Evolutionary conservation across 2,888 invertebrate species (phyloP).

Genomic region (Glyphotaelius pellucidus): DNA sequence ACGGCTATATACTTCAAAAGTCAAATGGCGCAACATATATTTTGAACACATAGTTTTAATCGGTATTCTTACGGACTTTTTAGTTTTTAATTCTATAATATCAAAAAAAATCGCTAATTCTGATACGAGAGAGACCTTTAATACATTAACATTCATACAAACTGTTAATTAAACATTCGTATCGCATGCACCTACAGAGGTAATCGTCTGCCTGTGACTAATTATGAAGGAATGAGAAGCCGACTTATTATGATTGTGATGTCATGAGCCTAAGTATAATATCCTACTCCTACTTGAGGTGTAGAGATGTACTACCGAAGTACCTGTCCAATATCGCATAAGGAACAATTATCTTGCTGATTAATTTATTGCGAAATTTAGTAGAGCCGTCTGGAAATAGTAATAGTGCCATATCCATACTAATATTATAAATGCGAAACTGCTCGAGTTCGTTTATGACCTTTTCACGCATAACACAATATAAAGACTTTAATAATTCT

Average conservation of each 20-base stretch:
- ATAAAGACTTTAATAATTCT: no score
- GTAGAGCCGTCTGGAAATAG: neutral
- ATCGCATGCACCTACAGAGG: conserved; percentile 3
- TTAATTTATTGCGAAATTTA: neutral
- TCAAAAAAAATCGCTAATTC: neutral
- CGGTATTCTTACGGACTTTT: no score
- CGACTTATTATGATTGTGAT: neutral
- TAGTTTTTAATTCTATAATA: no score
- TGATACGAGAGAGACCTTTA: neutral
- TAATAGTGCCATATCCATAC: no score
- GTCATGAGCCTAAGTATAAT: neutral
- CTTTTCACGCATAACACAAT: no score
- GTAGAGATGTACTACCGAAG: neutral
- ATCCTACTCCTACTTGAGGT: neutral
- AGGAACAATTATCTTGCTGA: neutral
- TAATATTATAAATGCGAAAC: no score
- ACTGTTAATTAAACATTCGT: no score
- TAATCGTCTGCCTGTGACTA: neutral
- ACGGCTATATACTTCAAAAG: no score
- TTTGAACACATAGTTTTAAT: neutral
- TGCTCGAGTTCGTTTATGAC: no score
- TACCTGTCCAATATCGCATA: neutral
- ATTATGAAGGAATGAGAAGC: neutral
- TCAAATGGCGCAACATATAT: neutral
- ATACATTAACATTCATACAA: neutral